phyloP scores from a whole-genome alignment of 2,797 vertebrate genomes.

The Eulemur rubriventer region DNA sequence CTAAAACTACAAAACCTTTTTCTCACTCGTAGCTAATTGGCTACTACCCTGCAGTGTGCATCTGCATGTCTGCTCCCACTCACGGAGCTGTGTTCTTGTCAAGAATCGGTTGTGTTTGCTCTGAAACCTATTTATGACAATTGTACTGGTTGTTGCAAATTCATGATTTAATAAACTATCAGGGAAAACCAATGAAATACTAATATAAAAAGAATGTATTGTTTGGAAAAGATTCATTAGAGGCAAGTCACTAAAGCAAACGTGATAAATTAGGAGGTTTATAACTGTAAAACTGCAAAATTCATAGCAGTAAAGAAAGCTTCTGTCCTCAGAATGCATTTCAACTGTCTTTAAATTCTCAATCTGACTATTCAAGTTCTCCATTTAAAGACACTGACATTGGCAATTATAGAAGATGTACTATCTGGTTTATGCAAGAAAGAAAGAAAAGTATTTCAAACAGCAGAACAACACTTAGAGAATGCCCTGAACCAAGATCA shows the following conservation, averaged over 20 bases:
- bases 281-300: background rate
- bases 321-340: background rate
- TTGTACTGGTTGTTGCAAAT: background rate
- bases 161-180: background rate
- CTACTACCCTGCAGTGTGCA: background rate
- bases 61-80: background rate
- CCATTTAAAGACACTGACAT: background rate
- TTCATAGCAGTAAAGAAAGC: background rate
- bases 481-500: background rate
- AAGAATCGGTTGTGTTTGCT: background rate
- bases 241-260: background rate
- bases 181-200: background rate
- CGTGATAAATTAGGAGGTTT: background rate
- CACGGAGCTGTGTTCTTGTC: background rate
- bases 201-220: slow-evolving; percentile 2
- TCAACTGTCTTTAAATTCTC: background rate
- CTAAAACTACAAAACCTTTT: background rate
- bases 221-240: background rate
- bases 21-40: background rate
- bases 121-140: slow-evolving; percentile 6
- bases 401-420: background rate
- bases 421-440: background rate
- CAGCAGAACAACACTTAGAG: background rate
- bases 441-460: background rate
- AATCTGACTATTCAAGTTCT: background rate